Evolutionary conservation across 2,888 invertebrate genomes (phyloP).

Genomic region (Lissocephala sabroskyi): DNA sequence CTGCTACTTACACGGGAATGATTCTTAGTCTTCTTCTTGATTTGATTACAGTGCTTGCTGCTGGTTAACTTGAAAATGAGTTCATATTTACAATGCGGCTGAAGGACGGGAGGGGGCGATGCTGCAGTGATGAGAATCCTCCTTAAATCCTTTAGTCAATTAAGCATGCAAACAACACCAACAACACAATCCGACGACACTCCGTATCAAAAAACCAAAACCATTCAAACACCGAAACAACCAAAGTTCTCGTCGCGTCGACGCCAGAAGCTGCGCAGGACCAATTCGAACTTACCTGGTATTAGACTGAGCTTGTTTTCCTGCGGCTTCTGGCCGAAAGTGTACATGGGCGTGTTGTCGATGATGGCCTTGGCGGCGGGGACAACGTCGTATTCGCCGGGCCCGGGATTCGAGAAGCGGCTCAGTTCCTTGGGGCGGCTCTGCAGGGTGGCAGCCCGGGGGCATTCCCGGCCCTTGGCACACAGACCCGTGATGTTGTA

Average conservation of each 20-base stretch:
- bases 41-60: conserved; percentile 22
- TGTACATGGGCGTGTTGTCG: conserved; percentile 78
- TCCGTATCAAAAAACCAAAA: conserved; percentile 9
- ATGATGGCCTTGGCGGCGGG: conserved; percentile 76
- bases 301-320: conserved; percentile 77
- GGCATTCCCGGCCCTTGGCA: conserved; percentile 84
- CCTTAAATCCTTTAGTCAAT: conserved; percentile 13
- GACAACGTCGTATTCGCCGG: conserved; percentile 90
- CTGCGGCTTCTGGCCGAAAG: conserved; percentile 81
- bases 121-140: not conserved
- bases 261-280: not conserved
- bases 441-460: conserved; percentile 85
- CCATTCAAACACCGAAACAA: conserved; percentile 15
- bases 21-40: not conserved
- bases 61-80: conserved; percentile 14
- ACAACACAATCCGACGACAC: conserved; percentile 12
- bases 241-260: conserved; percentile 6
- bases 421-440: conserved; percentile 76
- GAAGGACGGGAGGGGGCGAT: not conserved
- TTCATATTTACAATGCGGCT: conserved; percentile 41
- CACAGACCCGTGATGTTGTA: conserved; percentile 91
- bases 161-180: conserved; percentile 8
- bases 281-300: conserved; percentile 78
- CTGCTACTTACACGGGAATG: conserved; percentile 38
- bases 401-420: conserved; percentile 82